Base-by-base conservation (phyloP, 2,888 invertebrate genomes). In the Anticlea derivata region DNA sequence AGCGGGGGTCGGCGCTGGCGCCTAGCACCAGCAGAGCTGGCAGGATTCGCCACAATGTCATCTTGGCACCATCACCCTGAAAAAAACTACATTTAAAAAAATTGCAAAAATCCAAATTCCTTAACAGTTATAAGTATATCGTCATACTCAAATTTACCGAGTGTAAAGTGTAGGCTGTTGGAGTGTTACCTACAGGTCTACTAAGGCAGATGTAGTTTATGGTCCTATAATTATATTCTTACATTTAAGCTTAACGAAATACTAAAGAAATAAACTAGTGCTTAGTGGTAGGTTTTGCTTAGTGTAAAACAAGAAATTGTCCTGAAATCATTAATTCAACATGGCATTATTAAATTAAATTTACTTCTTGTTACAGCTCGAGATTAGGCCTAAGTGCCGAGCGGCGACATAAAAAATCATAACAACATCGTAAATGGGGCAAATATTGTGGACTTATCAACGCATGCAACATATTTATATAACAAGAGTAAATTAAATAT, bases 21-120 rank as follows among this genome's bases (percentile, higher is more conserved):
- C 71, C 39, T 26, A 82, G 64, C 75, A 75, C 75, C 61, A 70
- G 63, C 70, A 76, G 65, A 72, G 75, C 72, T 66, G 75, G 66
- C 68, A 78, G 59, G 55, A 77, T 60, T 68, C 73, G 72, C 78
- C 78, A 77, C 74, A 72, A 69, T 74, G 73, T 83, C 86, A 86
- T 86, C 78, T 79, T 81, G 82, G 75, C 82, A 83, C 86, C 89
- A 87, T 88, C 87, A 88, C 86, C 87, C 89, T 89, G 73, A 1
- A 50, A 61, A 24, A 2, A n/a, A 60, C 55, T n/a, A 33, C 3
- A 1, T 2, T 31, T n/a, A 17, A 2, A 17, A 17, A 17, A 2
- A 17, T 17, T 17, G 17, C 4, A 30, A 5, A n/a, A n/a, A n/a
- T n/a, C n/a, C n/a, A n/a, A n/a, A n/a, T n/a, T n/a, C n/a, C n/a